Evolutionary conservation across 1,140 invertebrate species (phyloP), one percentile per base, ranked within the genome.

Genomic region (Drosophila parvula): DNA sequence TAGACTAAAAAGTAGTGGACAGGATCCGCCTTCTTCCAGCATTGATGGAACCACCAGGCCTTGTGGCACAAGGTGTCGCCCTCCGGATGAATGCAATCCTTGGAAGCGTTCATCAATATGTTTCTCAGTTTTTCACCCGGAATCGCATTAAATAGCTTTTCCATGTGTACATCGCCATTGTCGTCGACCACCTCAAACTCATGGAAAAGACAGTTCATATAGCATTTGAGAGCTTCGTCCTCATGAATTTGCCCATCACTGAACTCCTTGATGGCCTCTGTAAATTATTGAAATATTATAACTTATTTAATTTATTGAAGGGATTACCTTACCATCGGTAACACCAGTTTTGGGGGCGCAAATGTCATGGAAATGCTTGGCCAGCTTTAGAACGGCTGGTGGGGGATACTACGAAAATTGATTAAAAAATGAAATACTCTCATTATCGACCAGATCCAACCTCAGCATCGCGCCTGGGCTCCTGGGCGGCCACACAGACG

Each of bases 1-100:
- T 65, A 82, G 14, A 82, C 12, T 27, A 82, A 44, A 53, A 82
- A 82, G 28, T 82, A 82, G 45, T 82, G 75, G 14, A 78, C 80
- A 8, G 91, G 91, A 73, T 92, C 91, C 6, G 88, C 79, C 44
- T 84, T 88, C 43, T 91, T 92, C 91, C 91, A 92, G 58, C 91
- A 92, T 40, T 90, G 78, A 67, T 92, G 88, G 38, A 92, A 74
- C 88, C 88, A 91, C 83, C 89, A 92, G 16, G 89, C 85, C 51
- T 89, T 80, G 44, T 92, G 88, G 32, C 90, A 90, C 16, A 91
- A 44, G 10, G 81, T 92, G 34, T 90, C 80, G 30, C 91, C 91
- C 47, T 92, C 74, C 0, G 85, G 74, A 58, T 88, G 76, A 22
- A 81, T 74, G 34, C 91, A 92, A 1, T 67, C 69, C 30, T 90